A percentile compares a stretch with the other conserved stretches of the same genome.
phyloP scores from a whole-genome alignment of 2,888 invertebrate genomes.

The Matsumyia berberina region DNA sequence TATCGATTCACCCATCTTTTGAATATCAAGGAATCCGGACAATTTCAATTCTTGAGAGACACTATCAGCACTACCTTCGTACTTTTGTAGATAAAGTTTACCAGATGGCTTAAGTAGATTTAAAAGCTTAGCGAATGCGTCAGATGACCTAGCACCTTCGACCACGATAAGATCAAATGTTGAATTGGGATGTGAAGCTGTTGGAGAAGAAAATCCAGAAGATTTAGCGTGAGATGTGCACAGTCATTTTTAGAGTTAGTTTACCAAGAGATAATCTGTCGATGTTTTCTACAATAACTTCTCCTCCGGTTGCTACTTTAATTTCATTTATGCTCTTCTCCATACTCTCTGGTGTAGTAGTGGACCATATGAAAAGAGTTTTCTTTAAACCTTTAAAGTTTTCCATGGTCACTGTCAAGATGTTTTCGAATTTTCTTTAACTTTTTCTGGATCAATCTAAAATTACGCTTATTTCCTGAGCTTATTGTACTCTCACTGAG shows the following conservation, averaged over 20 bases:
- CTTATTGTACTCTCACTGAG: no score
- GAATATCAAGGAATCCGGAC: constrained; percentile 86
- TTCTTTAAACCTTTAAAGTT: constrained; percentile 84
- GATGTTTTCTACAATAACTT: constrained; percentile 87
- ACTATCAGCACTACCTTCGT: constrained; percentile 82
- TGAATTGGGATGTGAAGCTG: constrained; percentile 86
- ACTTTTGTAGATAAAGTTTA: constrained; percentile 85
- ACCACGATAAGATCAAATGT: constrained; percentile 87
- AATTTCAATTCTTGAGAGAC: constrained; percentile 86
- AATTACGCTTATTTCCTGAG: background rate
- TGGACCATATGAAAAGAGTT: constrained; percentile 87
- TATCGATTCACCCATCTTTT: constrained; percentile 80
- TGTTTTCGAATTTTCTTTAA: background rate
- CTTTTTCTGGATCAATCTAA: constrained; percentile 14
- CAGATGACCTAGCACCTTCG: constrained; percentile 81
- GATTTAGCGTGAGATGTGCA: background rate
- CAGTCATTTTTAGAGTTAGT: constrained; percentile 77
- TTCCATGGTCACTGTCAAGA: constrained; percentile 79
- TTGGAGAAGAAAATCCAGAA: constrained; percentile 49
- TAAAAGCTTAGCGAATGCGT: constrained; percentile 86
- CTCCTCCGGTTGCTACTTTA: constrained; percentile 85
- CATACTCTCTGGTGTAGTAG: constrained; percentile 85
- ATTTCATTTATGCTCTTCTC: constrained; percentile 85
- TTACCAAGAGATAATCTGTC: constrained; percentile 87
- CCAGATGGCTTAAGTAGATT: constrained; percentile 88